A percentile compares a stretch with the other conserved stretches of the same genome.
Evolutionary conservation across 2,113 vertebrate genomes (phyloP).

Genomic region (Sinosuthora webbiana): DNA sequence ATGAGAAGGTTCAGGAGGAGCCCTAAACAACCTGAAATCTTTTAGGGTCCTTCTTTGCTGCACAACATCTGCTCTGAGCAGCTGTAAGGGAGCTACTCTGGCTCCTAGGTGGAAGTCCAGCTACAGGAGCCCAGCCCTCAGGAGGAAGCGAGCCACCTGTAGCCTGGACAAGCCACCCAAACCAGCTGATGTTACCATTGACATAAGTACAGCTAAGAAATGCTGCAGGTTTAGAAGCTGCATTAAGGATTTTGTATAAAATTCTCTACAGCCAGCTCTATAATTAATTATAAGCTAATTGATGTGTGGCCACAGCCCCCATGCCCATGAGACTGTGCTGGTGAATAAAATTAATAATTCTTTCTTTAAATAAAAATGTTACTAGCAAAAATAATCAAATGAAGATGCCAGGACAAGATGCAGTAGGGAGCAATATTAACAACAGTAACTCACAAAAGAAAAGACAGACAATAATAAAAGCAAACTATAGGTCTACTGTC

Average conservation of each 20-base stretch:
- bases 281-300: neutral
- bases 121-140: neutral
- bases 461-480: neutral
- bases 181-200: neutral
- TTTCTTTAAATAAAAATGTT: neutral
- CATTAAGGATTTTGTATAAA: neutral
- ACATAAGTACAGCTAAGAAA: neutral
- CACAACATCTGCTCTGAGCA: neutral
- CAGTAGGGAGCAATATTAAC: neutral
- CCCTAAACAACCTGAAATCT: neutral
- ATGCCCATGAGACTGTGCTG: neutral
- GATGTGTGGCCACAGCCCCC: neutral
- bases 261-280: neutral
- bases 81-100: neutral
- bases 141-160: rapidly evolving
- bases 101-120: neutral
- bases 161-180: neutral
- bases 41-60: neutral
- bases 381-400: neutral
- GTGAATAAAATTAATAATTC: neutral
- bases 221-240: neutral
- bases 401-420: neutral
- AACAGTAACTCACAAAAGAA: neutral
- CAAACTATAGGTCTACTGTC: neutral
- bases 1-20: neutral